A percentile compares a stretch with the other conserved stretches of the same genome.
Evolutionary conservation across 1,140 invertebrate species (phyloP).

Genomic region (Eufriesea mexicana): DNA sequence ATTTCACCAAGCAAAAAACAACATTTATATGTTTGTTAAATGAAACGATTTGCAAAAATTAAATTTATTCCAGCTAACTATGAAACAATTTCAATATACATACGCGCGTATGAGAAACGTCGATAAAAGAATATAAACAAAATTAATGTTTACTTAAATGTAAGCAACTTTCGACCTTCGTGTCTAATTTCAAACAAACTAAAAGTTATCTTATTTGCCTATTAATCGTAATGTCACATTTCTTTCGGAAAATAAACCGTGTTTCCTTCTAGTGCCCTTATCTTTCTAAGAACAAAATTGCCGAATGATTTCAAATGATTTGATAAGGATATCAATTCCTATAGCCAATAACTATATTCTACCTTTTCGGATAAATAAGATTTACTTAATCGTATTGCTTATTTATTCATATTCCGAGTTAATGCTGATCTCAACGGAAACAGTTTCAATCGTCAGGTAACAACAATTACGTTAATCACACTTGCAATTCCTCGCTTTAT

Average conservation of each 20-base stretch:
- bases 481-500: neutral
- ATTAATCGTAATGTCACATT: neutral
- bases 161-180: neutral
- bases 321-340: neutral
- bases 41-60: neutral
- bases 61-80: too few species aligned
- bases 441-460: neutral
- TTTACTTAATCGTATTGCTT: neutral
- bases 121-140: neutral
- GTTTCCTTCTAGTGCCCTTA: too few species aligned
- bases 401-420: neutral
- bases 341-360: neutral
- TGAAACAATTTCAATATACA: too few species aligned
- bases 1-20: neutral
- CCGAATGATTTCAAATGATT: neutral
- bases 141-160: neutral
- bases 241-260: neutral
- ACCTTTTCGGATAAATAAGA: neutral
- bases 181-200: slow-evolving; percentile 10
- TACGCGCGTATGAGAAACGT: neutral
- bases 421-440: neutral
- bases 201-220: slow-evolving; percentile 11
- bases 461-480: neutral
- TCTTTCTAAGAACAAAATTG: neutral
- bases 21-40: neutral